Evolutionary conservation across 2,797 vertebrate genomes (phyloP), one percentile per base, ranked within the genome.

Genomic region (Tiaroga cobitis): DNA sequence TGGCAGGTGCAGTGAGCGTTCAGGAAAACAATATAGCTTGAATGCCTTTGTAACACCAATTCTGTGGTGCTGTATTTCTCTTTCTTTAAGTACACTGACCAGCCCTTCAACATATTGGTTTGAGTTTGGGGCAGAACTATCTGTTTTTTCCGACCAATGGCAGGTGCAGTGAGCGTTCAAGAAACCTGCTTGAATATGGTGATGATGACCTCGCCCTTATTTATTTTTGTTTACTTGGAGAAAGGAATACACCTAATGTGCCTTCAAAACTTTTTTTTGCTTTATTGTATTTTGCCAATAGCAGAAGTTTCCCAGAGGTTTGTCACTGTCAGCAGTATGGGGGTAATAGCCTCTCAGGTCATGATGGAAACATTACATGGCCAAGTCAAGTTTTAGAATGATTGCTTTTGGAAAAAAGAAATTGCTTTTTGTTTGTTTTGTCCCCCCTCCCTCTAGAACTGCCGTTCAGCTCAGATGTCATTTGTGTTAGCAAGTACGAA

Each of bases 331-430:
- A 88, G 86, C 75, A 84, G 3, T 76, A 49, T 37, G 56, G 78
- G 26, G 37, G 61, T 86, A 87, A 77, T 72, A 37, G 63, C 43
- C 32, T 79, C 56, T 84, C 85, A 61, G 59, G 41, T 82, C 51
- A 74, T 80, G 34, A 65, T 77, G 74, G 79, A 82, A 87, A 84
- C 34, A 51, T 77, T 79, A 81, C 82, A 61, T 88, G 78, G 79
- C 79, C 83, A 29, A 80, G 84, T 85, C 77, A 61, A 49, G 69
- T 68, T 83, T 87, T 84, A 87, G 79, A 88, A 87, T 84, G 84
- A 87, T 85, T 90, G 83, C 63, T 89, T 82, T 81, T 73, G 46
- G 79, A 70, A 75, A 77, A 86, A 84, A 84, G 39, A 86, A 90
- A 86, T 86, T 85, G 75, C 76, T 86, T 90, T 87, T 82, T 68